Percentiles rank a stretch among this genome's conserved stretches.
These are phyloP conservation scores for Scomber scombrus DNA, from an alignment of 2,113 vertebrate genomes.

Conservation along the genomic window DNA sequence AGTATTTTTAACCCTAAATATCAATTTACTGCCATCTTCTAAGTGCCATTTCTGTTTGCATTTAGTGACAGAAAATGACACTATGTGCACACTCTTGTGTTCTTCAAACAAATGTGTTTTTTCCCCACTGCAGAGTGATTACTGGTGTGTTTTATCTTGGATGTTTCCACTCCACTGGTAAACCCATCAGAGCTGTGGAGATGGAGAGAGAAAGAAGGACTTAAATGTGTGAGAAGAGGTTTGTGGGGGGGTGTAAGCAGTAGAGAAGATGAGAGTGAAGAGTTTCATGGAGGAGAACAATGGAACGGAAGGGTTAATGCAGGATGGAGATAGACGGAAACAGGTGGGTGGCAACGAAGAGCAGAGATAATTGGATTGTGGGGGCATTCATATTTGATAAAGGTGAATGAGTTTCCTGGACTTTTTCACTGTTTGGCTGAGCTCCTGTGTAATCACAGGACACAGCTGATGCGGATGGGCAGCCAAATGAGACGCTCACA, in stretches of 20 bases:
- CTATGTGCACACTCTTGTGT: not conserved
- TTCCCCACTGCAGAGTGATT: not conserved
- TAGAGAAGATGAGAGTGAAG: not conserved
- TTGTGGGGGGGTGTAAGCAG: not conserved
- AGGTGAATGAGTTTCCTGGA: slow-evolving; percentile 37
- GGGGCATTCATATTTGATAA: slow-evolving; percentile 36
- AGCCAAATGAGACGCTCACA: slow-evolving; percentile 17
- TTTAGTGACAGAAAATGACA: not conserved
- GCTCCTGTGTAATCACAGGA: slow-evolving; percentile 39
- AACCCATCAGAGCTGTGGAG: not conserved
- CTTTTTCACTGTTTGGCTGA: slow-evolving; percentile 27
- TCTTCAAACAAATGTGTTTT: slow-evolving; percentile 8
- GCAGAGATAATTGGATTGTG: slow-evolving; percentile 46
- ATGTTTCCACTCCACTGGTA: slow-evolving; percentile 4
- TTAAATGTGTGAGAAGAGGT: not conserved
- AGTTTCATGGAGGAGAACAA: slow-evolving; percentile 10
- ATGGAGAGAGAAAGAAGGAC: not conserved
- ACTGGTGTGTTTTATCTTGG: not conserved
- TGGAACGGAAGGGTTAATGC: not conserved
- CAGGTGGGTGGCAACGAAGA: slow-evolving; percentile 21
- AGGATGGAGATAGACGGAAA: not conserved
- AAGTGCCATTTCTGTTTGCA: not conserved
- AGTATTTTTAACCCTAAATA: not conserved
- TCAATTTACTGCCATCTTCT: not conserved
- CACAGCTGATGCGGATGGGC: slow-evolving; percentile 17